These are phyloP conservation scores for Hypsibius dujardini DNA, from an alignment of 1,140 invertebrate species.

Conservation along the genomic window DNA sequence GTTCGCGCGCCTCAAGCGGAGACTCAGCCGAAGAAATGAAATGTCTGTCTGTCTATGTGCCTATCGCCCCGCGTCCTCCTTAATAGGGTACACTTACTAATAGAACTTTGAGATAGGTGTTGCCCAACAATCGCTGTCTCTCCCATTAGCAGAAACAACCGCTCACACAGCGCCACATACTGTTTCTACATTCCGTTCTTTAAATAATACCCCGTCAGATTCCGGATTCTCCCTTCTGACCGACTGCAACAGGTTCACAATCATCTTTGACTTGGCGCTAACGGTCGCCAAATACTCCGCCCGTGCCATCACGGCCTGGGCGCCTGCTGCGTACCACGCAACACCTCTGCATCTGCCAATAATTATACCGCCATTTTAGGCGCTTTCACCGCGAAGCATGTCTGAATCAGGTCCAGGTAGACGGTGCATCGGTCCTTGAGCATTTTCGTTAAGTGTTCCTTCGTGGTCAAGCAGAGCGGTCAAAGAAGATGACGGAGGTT, in stretches of 20 bases:
- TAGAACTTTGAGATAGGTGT: background rate
- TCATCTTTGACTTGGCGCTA: background rate
- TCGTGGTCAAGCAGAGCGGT: too few relatives aligned
- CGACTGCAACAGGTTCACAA: background rate
- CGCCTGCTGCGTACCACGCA: background rate
- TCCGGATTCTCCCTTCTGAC: background rate
- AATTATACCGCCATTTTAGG: background rate
- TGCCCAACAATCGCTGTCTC: background rate
- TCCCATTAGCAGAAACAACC: background rate
- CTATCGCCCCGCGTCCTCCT: too few relatives aligned
- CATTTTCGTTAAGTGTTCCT: background rate
- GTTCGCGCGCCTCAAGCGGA: too few relatives aligned
- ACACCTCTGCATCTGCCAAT: background rate
- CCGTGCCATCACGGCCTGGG: background rate
- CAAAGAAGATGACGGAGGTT: background rate
- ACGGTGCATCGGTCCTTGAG: background rate
- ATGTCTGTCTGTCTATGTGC: too few relatives aligned
- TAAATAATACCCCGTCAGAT: background rate
- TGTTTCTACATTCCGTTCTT: background rate
- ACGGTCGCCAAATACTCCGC: background rate
- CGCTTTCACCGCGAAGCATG: background rate
- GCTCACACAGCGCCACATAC: background rate
- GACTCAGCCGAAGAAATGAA: too few relatives aligned
- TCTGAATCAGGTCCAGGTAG: background rate
- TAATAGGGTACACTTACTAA: too few relatives aligned